Base-by-base conservation (phyloP, 2,113 vertebrate genomes). In the Axis porcinus region DNA sequence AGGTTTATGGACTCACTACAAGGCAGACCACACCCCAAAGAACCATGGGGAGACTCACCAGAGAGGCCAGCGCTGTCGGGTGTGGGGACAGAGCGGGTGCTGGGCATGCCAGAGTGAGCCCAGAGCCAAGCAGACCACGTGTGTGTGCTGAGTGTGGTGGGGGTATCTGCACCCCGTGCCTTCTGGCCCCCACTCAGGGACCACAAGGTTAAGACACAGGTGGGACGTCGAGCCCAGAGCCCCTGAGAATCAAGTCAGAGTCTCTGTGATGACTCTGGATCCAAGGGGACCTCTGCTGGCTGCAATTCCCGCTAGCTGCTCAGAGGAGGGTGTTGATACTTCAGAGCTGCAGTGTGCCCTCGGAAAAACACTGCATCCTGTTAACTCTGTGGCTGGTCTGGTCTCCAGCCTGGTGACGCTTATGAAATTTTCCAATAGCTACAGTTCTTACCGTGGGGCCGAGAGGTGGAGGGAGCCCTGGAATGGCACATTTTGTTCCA, bases 351-450 rank as follows among this genome's bases (percentile, higher is more conserved):
- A 79, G 2, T 1, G 45, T 33, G 45, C 16, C 54, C 11, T 10
- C n/a, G 33, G 70, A 4, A 76, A 7, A 54, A n/a, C 7, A 5
- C 28, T 2, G 25, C 3, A 25, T 83, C 36, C 14, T 23, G 23
- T 25, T 13, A 16, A 17, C 74, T 11, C 40, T 21, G 43, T 6
- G 17, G 50, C 43, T 55, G 45, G 43, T 13, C 43, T 5, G 30
- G 25, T 28, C 30, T 43, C 8, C 6, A 3, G 19, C 84, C 55
- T 52, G 14, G 3, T 7, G 62, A n/a, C 6, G 2, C 47, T 43
- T 21, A 19, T 2, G 70, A 4, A 43, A 47, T 25, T 28, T 62
- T n/a, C 47, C 8, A 1, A 0, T 0, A n/a, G 47, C 27, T 30
- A 12, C 40, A 8, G 45, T 47, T 79, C 47, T 33, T 25, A 55